Percentiles rank a stretch among this genome's conserved stretches.
phyloP scores from a whole-genome alignment of 2,888 invertebrate species.

The Lasioglossum leucozonium region DNA sequence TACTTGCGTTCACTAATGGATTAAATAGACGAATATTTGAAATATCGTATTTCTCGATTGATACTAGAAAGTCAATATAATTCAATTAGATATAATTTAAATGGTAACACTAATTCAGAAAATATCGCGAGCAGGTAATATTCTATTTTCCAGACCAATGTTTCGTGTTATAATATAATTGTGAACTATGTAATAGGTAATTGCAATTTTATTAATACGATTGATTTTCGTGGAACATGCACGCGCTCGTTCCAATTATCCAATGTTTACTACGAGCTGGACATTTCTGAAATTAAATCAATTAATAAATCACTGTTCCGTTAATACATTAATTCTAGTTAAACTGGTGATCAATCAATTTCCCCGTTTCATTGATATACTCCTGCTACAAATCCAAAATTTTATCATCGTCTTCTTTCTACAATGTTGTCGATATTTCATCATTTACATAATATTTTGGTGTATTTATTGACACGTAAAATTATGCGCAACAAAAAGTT shows the following conservation, averaged over 20 bases:
- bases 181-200: background rate
- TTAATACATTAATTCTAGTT: slow-evolving; percentile 37
- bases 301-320: slow-evolving; percentile 41
- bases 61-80: too few species aligned
- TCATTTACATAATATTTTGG: background rate
- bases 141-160: background rate
- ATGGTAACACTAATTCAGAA: too few species aligned
- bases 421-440: background rate
- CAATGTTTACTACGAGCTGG: slow-evolving; percentile 20
- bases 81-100: too few species aligned
- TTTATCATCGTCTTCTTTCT: background rate
- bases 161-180: background rate
- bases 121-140: too few species aligned
- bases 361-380: background rate
- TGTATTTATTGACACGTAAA: background rate
- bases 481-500: too few species aligned
- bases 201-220: background rate
- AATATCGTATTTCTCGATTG: background rate
- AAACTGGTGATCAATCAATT: slow-evolving; percentile 28
- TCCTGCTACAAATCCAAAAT: slow-evolving; percentile 14
- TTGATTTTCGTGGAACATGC: background rate
- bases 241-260: background rate
- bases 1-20: too few species aligned
- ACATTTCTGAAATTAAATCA: slow-evolving; percentile 11
- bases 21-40: background rate